Evolutionary conservation across 2,113 vertebrate genomes (phyloP).

Genomic region (Malaclemys terrapin): DNA sequence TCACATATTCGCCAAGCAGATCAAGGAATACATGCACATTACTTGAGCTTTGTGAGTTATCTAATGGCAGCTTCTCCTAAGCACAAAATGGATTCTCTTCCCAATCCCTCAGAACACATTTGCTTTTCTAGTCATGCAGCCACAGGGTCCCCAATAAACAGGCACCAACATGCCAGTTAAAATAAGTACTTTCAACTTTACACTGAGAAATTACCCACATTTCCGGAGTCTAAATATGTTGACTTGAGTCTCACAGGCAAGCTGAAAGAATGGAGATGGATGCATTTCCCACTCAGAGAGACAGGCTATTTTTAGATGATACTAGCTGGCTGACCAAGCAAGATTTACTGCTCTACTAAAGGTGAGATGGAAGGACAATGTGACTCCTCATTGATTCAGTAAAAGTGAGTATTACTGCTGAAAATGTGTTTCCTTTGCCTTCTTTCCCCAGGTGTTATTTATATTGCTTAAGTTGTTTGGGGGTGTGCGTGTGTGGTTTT

Average conservation of each 20-base stretch:
- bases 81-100: neutral
- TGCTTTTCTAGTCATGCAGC: neutral
- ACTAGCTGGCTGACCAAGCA: slow-evolving; percentile 18
- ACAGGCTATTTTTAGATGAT: slow-evolving; percentile 51
- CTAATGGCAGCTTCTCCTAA: neutral
- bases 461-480: neutral
- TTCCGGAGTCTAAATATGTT: neutral
- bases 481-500: neutral
- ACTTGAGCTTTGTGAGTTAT: neutral
- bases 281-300: slow-evolving; percentile 20
- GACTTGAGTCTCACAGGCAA: slow-evolving; percentile 9
- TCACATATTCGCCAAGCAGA: neutral
- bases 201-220: neutral
- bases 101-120: neutral
- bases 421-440: neutral
- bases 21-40: neutral
- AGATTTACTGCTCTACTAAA: slow-evolving; percentile 44
- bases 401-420: neutral
- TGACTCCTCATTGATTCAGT: neutral
- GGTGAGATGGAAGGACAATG: slow-evolving; percentile 18
- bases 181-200: neutral
- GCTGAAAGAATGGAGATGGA: slow-evolving; percentile 5
- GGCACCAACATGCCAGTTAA: neutral
- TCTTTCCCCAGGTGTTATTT: neutral
- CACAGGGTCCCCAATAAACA: neutral